These are phyloP conservation scores for Heliconius sara DNA, from an alignment of 2,888 invertebrate genomes.

Conservation along the genomic window DNA sequence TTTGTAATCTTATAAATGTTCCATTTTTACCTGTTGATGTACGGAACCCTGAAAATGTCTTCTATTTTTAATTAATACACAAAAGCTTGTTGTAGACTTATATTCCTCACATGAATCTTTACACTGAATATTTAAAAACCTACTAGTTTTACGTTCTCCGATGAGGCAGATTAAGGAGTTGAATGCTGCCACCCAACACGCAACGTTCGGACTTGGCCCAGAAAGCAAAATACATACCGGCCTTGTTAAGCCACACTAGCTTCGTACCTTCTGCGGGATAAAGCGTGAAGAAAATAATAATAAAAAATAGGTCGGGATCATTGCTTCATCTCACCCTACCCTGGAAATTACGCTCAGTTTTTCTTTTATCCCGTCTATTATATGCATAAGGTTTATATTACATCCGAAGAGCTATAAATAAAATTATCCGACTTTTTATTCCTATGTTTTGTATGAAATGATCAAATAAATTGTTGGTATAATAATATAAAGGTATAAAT, in stretches of 20 bases:
- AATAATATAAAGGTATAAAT: not conserved
- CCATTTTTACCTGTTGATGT: too few species aligned
- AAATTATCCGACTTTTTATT: constrained; percentile 8
- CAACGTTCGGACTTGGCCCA: too few species aligned
- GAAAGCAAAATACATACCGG: too few species aligned
- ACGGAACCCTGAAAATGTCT: too few species aligned
- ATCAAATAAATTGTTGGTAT: not conserved
- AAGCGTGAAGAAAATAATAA: not conserved
- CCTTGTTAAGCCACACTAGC: too few species aligned
- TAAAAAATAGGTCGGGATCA: constrained; percentile 24
- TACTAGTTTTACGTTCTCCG: not conserved
- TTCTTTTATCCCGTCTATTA: constrained; percentile 29
- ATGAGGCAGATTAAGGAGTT: too few species aligned
- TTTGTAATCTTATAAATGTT: too few species aligned
- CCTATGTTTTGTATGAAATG: not conserved
- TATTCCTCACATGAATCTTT: not conserved
- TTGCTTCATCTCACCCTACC: constrained; percentile 20
- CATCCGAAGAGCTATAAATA: constrained; percentile 27
- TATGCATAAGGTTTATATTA: constrained; percentile 21
- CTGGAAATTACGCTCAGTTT: constrained; percentile 28
- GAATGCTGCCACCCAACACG: too few species aligned
- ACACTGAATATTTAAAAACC: not conserved
- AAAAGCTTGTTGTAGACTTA: too few species aligned
- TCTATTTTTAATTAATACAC: too few species aligned
- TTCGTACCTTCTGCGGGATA: not conserved